phyloP scores from a whole-genome alignment of 2,797 vertebrate genomes.

The Pelobates cultripes region DNA sequence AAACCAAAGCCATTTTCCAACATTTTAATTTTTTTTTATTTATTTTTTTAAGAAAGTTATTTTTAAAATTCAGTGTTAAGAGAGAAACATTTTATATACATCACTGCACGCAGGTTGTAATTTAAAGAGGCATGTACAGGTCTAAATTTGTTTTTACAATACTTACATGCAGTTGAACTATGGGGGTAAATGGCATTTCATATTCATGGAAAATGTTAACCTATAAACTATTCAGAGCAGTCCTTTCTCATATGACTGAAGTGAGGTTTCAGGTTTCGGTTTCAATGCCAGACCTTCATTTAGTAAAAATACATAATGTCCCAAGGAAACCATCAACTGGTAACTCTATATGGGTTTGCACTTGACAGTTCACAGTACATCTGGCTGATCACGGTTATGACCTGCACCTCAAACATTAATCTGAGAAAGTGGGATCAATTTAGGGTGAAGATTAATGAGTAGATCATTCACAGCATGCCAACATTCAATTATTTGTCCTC shows the following conservation, averaged over 20 bases:
- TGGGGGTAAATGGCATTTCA: conserved; percentile 9
- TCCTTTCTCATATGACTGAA: conserved; percentile 11
- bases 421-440: not conserved
- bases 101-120: not conserved
- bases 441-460: not conserved
- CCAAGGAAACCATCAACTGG: conserved; percentile 37
- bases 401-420: not conserved
- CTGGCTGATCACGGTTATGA: conserved; percentile 28
- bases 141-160: conserved; percentile 10
- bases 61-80: too few species aligned
- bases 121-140: not conserved
- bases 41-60: too few species aligned
- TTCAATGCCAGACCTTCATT: conserved; percentile 19
- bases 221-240: conserved; percentile 24
- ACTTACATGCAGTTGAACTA: not conserved
- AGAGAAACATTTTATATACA: too few species aligned
- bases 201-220: conserved; percentile 23
- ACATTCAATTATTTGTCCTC: too few species aligned
- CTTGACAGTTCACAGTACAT: conserved; percentile 9
- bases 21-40: too few species aligned
- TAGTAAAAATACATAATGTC: conserved; percentile 39
- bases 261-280: conserved; percentile 28
- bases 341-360: conserved; percentile 25
- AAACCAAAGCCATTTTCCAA: too few species aligned
- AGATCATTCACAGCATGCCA: not conserved